phyloP scores from a whole-genome alignment of 2,113 vertebrate genomes.

The Helogale parvula region DNA sequence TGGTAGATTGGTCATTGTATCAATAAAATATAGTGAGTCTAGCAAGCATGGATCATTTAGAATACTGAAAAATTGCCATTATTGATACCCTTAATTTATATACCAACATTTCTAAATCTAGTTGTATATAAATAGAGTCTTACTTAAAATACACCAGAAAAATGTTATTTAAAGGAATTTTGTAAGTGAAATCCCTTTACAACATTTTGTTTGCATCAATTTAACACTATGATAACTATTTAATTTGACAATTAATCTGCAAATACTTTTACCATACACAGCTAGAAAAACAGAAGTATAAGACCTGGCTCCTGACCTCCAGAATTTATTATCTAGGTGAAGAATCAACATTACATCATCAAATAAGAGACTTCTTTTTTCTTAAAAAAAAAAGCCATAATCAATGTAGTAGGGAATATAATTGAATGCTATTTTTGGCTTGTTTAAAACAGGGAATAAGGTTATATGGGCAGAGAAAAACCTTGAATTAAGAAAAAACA shows the following conservation, averaged over 20 bases:
- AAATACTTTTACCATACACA: neutral
- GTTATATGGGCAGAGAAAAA: neutral
- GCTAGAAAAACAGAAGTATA: neutral
- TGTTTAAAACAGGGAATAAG: neutral
- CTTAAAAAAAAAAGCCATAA: neutral
- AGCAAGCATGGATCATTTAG: neutral
- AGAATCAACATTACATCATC: neutral
- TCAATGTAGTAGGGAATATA: neutral
- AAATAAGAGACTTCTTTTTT: neutral
- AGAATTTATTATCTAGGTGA: conserved; percentile 2
- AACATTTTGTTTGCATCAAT: conserved; percentile 20
- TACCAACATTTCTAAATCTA: neutral
- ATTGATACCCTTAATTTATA: neutral
- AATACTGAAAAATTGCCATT: neutral
- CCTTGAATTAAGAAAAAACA: neutral
- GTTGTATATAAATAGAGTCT: conserved; percentile 12
- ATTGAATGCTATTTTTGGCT: neutral
- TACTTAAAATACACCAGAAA: neutral
- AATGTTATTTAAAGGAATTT: neutral
- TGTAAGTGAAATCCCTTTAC: neutral
- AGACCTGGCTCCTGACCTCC: neutral
- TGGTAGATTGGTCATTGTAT: neutral
- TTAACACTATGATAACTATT: neutral
- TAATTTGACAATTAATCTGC: conserved; percentile 17
- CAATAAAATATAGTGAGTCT: neutral